Base-by-base conservation (phyloP, 37 sponge, comb jelly and placozoan species). In the Ianthella basta region DNA sequence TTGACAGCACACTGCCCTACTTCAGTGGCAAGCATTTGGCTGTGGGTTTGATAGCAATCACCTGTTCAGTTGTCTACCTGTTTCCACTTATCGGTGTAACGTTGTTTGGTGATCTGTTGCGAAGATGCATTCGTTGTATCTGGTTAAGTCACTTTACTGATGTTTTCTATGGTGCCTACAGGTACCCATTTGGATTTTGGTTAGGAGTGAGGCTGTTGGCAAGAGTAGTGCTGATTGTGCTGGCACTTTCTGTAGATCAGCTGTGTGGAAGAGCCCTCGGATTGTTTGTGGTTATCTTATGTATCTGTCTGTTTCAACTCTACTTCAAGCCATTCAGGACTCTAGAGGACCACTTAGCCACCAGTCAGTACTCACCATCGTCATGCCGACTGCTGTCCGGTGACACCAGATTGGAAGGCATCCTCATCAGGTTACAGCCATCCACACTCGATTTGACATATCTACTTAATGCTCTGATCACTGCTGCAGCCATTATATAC, bases 141-240 rank as follows among this genome's bases (percentile, higher is more conserved):
- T 72, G 73, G 73, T 72, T 72, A 20, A 37, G 73, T 32, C 73
- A 72, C 39, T 72, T 72, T 33, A 37, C 36, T 8, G 73, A 72
- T 72, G 73, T 72, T 20, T 72, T 72, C 19, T 40, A 72, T 72
- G 73, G 73, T 20, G 73, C 73, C 5, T 72, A 30, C 12, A 37
- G 73, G 40, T 72, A 37, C 14, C 73, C 73, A 23, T 72, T 72
- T 72, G 73, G 73, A 20, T 72, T 72, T 40, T 72, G 73, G 73
- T 30, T 72, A 19, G 73, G 73, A 72, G 35, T 72, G 73, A 23
- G 73, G 10, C 19, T 72, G 12, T 40, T 72, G 8, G 12, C 36
- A 34, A 72, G 39, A 30, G 73, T 72, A 8, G 41, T 37, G 8
- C 18, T 72, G 5, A 72, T 72, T 21, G 30, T 30, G 8, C 73